Base-by-base conservation (phyloP, 2,888 invertebrate genomes). In the Syrista parreyssii region DNA sequence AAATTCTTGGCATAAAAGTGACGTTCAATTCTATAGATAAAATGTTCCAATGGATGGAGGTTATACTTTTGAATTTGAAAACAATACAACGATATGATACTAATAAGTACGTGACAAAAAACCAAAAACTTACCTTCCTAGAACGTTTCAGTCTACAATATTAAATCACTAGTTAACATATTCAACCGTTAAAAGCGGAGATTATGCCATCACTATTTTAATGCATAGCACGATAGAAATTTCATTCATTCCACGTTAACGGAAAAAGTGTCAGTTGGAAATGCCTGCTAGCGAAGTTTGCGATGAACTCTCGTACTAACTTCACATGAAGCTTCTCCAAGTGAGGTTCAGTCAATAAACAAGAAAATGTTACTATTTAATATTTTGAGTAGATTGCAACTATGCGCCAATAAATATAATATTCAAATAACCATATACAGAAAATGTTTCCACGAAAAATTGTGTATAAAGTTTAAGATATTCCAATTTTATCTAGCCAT, bases 251-350 rank as follows among this genome's bases (percentile, higher is more conserved):
- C 74, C 23, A 77, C 69, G 76, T 77, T 78, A 81, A 77, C 81
- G 82, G 81, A 84, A 79, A 77, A 84, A 80, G 80, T 84, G 85
- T 82, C 84, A 85, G 85, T 75, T 81, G 75, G 74, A 75, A 55
- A 23, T 55, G 23, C 55, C 55, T 23, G 6, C 55, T 55, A 55
- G 55, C 55, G 55, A 23, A 55, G 23, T 23, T 23, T 55, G 23
- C 55, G 55, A 55, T 23, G 9, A 55, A 55, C 9, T 55, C 55
- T 23, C 23, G 23, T 55, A 55, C 55, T 55, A 55, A 55, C 9
- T 9, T 55, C 2, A 55, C 15, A 15, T 55, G 23, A 55, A 23
- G 55, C 6, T 34, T 34, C 55, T 55, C 9, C 23, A 9, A 23
- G 23, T 9, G 9, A 23, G 23, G 23, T 55, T 55, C 55, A 55